Conservation (phyloP, 2,797 vertebrate genomes). For the Enteromius unitaeniatus region DNA sequence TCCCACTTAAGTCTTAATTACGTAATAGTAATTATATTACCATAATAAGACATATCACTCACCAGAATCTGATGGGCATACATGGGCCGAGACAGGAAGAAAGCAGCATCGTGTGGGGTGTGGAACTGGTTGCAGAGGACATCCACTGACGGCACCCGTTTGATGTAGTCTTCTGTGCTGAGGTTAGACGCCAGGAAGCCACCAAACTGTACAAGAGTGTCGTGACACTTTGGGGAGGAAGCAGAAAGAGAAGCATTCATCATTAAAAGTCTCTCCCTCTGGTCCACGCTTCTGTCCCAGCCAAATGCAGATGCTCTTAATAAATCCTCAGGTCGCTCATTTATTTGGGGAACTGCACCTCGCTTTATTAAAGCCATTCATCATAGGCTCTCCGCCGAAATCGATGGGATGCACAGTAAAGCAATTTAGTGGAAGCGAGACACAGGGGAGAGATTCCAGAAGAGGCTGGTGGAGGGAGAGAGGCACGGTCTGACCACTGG, state of each 20-base stretch:
- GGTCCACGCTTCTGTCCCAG: constrained; percentile 45
- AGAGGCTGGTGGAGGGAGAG: constrained; percentile 30
- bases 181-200: constrained; percentile 98
- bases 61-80: constrained; percentile 98
- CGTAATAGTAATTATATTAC: not conserved
- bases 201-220: constrained; percentile 97
- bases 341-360: constrained; percentile 81
- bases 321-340: constrained; percentile 79
- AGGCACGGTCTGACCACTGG: not conserved
- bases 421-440: constrained; percentile 71
- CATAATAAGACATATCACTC: constrained; percentile 70
- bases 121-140: constrained; percentile 97
- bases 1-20: not conserved
- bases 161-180: constrained; percentile 99
- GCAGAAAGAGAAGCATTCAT: constrained; percentile 44
- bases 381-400: constrained; percentile 74
- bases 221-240: constrained; percentile 86
- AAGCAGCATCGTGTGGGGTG: constrained; percentile 96
- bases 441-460: constrained; percentile 61
- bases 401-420: constrained; percentile 79
- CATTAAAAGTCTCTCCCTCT: constrained; percentile 64
- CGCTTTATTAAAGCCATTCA: constrained; percentile 85
- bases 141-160: constrained; percentile 95
- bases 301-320: constrained; percentile 80
- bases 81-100: constrained; percentile 97